A percentile compares a stretch with the other conserved stretches of the same genome.
phyloP scores from a whole-genome alignment of 2,797 vertebrate genomes.

The Amniataba percoides region DNA sequence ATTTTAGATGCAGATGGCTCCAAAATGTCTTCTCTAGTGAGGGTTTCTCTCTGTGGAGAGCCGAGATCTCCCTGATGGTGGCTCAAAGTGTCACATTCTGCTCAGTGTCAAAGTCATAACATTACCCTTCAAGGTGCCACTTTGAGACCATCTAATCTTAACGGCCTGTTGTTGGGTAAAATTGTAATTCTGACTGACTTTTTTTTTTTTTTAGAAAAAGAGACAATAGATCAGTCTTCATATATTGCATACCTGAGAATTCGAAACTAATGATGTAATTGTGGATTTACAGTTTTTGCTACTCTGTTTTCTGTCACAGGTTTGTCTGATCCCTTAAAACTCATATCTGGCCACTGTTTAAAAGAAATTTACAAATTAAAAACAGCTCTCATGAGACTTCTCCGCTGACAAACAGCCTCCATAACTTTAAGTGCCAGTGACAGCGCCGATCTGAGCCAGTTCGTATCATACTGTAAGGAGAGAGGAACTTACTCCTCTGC shows the following conservation, averaged over 20 bases:
- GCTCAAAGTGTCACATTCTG: conserved; percentile 72
- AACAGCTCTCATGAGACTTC: neutral
- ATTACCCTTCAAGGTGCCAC: conserved; percentile 46
- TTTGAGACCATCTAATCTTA: conserved; percentile 30
- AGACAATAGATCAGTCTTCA: neutral
- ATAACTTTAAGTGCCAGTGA: conserved; percentile 2
- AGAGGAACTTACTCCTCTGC: conserved; percentile 37
- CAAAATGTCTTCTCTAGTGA: conserved; percentile 73
- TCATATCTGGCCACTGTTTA: neutral
- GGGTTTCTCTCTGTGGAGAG: conserved; percentile 64
- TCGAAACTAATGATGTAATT: neutral
- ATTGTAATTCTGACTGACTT: conserved; percentile 2
- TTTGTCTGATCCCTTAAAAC: neutral
- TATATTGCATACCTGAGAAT: neutral
- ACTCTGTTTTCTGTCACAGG: neutral
- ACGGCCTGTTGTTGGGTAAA: neutral
- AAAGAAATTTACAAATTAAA: neutral
- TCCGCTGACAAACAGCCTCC: conserved; percentile 8
- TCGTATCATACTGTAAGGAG: conserved; percentile 28
- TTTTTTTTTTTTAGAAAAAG: neutral
- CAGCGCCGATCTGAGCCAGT: conserved; percentile 23
- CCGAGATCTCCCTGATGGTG: conserved; percentile 57
- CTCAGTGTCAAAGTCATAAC: conserved; percentile 73
- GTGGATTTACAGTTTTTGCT: neutral
- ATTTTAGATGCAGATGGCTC: conserved; percentile 76